Evolutionary conservation across 2,888 invertebrate genomes (phyloP).

Genomic region (Tiphia femorata): DNA sequence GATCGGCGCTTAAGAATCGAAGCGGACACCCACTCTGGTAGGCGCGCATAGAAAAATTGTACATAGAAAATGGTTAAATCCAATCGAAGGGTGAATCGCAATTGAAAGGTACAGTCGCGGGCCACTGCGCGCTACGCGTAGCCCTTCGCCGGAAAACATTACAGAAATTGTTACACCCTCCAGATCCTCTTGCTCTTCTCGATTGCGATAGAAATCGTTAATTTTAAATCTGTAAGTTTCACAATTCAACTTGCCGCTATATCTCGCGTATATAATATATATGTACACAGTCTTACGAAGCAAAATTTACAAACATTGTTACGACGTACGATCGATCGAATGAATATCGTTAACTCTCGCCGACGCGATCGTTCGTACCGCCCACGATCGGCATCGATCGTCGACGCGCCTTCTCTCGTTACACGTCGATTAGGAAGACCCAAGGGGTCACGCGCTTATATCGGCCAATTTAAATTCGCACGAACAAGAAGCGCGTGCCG

Average conservation of each 20-base stretch:
- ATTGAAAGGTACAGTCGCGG: conserved; percentile 34
- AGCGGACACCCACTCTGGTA: no score
- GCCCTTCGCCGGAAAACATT: neutral
- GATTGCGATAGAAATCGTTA: conserved; percentile 35
- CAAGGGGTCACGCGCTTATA: no score
- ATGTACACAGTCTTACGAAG: conserved; percentile 70
- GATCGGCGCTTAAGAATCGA: no score
- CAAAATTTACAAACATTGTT: conserved; percentile 70
- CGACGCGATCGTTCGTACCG: no score
- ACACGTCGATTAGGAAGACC: no score
- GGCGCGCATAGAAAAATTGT: no score
- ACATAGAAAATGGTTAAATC: conserved; percentile 20
- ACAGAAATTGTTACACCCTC: neutral
- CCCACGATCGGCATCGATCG: no score
- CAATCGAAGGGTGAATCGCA: conserved; percentile 24
- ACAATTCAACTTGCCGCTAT: conserved; percentile 48
- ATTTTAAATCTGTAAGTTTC: conserved; percentile 33
- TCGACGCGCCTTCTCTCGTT: no score
- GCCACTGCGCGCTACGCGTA: neutral
- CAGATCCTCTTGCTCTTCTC: conserved; percentile 16
- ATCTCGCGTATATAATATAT: conserved; percentile 61
- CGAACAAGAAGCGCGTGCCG: no score
- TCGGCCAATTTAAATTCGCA: no score
- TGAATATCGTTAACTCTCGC: no score
- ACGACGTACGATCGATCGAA: conserved; percentile 63